Conservation (phyloP, 1,140 invertebrate genomes). For the Bombus breviceps region DNA sequence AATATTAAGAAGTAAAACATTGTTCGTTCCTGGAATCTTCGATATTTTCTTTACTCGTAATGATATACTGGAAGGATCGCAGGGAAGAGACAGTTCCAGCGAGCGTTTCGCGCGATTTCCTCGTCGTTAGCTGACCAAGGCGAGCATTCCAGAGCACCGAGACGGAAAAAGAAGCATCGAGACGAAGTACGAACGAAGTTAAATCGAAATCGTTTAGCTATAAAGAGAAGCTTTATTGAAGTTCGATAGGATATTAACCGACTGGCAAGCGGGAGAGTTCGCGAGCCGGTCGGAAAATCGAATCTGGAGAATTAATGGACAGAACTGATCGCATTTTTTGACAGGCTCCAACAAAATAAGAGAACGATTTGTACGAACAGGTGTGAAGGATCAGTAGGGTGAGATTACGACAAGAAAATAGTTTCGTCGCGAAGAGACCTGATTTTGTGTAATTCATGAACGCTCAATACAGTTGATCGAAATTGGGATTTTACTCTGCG, state of each 20-base stretch:
- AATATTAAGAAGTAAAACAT: too few species aligned
- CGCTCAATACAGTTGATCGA: not conserved
- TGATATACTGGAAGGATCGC: not conserved
- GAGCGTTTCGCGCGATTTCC: not conserved
- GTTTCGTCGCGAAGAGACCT: not conserved
- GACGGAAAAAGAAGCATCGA: too few species aligned
- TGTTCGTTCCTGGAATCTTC: not conserved
- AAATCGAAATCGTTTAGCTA: slow-evolving; percentile 17
- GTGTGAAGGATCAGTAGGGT: not conserved
- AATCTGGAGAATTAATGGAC: slow-evolving; percentile 5
- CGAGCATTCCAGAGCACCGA: not conserved
- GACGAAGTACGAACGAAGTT: not conserved
- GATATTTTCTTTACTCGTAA: not conserved
- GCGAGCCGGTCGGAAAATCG: not conserved
- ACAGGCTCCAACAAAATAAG: not conserved
- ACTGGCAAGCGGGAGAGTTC: not conserved
- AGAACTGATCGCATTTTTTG: slow-evolving; percentile 18
- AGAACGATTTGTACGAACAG: too few species aligned
- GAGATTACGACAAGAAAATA: slow-evolving; percentile 12
- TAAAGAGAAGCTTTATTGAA: slow-evolving; percentile 22
- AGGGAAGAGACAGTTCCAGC: not conserved
- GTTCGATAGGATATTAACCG: slow-evolving; percentile 22
- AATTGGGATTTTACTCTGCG: slow-evolving; percentile 13
- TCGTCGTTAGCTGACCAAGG: not conserved
- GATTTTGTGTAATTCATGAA: not conserved